Evolutionary conservation across 2,888 invertebrate species (phyloP), one percentile per base, ranked within the genome.

Genomic region (Leptopilina syphax): DNA sequence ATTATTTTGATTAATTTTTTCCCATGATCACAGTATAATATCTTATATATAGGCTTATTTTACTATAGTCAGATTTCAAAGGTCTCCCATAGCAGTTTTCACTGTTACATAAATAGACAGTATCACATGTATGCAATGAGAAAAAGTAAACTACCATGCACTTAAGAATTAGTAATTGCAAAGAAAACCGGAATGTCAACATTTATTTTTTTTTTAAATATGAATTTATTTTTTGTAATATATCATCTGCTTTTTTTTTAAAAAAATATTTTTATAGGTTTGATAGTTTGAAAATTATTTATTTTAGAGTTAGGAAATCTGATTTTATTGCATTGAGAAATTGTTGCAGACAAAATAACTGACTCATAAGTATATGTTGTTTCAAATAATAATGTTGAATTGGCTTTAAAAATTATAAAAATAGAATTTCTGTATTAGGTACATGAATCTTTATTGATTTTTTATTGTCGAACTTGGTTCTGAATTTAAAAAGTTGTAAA

Each of bases 21-120:
- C 12, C 44, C 18, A 47, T 44, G 50, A 24, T 24, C 18, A 44
- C 6, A 50, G 18, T 50, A 24, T 50, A 24, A 50, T 44, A 47
- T 50, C 44, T 9, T 41, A 41, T 41, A 44, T 66, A 1, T 8
- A n/a, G 18, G n/a, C 2, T 50, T 44, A 44, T 44, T 8, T 24
- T 50, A 24, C n/a, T 9, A 10, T 50, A 50, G 50, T 70, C 50
- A 54, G 68, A 70, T 18, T 13, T 24, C 68, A 70, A 70, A 70
- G 50, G 68, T 70, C 68, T 70, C 24, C 50, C 50, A 70, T 47
- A 18, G 44, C 18, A 70, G 12, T 50, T 54, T 70, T 70, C 50
- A 24, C 68, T 54, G 50, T 70, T 70, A 50, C 47, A 70, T 70
- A 70, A 70, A 54, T 68, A 68, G 27, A 47, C 47, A 67, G 18